Conservation (phyloP, 2,797 vertebrate species). For the Melanotaenia boesemani region DNA sequence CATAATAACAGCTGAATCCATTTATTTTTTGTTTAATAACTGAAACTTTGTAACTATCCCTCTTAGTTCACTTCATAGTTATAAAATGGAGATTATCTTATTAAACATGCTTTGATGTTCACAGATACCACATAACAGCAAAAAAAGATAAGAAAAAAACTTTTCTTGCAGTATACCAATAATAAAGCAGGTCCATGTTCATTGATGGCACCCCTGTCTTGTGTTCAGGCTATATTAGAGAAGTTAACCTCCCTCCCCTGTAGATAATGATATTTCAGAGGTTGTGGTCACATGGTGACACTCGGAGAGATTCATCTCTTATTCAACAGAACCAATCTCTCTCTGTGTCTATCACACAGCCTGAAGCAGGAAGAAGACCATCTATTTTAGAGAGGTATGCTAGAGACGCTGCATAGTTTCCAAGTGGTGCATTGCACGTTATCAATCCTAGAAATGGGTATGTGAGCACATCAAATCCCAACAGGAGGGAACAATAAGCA, state of each 20-base stretch:
- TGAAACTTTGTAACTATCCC: conserved; percentile 53
- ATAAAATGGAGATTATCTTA: conserved; percentile 54
- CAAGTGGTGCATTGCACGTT: conserved; percentile 57
- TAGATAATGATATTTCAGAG: conserved; percentile 84
- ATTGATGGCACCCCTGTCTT: conserved; percentile 63
- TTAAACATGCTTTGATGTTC: conserved; percentile 53
- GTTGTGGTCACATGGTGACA: conserved; percentile 71
- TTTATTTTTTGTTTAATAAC: conserved; percentile 43
- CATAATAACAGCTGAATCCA: conserved; percentile 37
- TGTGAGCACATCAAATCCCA: conserved; percentile 45
- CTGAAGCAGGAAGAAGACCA: conserved; percentile 59
- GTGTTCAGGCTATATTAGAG: conserved; percentile 77
- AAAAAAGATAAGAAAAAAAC: conserved; percentile 5
- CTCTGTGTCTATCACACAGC: conserved; percentile 76
- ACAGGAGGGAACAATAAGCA: conserved; percentile 39
- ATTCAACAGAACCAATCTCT: conserved; percentile 83
- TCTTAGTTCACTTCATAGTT: conserved; percentile 46
- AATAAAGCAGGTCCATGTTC: conserved; percentile 70
- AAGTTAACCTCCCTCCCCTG: conserved; percentile 79
- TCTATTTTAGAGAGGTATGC: conserved; percentile 68
- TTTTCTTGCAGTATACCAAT: conserved; percentile 52
- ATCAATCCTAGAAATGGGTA: conserved; percentile 74
- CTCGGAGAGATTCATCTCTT: conserved; percentile 80
- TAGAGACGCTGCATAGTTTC: conserved; percentile 59
- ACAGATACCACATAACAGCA: conserved; percentile 19